Percentiles rank a stretch among this genome's conserved stretches.
Evolutionary conservation across 2,888 invertebrate genomes (phyloP).

Genomic region (Tanytarsus gracilentus): DNA sequence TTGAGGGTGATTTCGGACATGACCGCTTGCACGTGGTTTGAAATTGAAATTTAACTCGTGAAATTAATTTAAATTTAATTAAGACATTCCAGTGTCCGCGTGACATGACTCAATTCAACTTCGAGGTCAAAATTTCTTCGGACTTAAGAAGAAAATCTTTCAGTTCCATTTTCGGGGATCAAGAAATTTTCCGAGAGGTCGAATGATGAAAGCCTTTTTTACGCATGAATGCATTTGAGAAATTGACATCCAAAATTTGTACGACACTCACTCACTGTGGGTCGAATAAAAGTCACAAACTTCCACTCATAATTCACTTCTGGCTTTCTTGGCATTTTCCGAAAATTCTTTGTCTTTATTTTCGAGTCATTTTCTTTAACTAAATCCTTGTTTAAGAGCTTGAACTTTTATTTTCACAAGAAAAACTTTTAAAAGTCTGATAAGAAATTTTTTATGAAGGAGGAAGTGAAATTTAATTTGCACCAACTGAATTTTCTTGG

Average conservation of each 20-base stretch:
- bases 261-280: neutral
- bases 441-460: neutral
- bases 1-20: too few species aligned
- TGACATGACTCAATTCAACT: too few species aligned
- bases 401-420: neutral
- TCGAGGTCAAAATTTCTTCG: too few species aligned
- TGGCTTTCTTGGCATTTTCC: neutral
- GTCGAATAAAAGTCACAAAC: neutral
- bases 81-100: too few species aligned
- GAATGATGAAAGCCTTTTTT: conserved; percentile 6
- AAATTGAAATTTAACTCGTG: too few species aligned
- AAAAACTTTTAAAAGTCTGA: neutral
- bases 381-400: conserved; percentile 8
- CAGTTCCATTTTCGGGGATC: neutral
- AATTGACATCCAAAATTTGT: neutral
- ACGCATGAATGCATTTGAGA: neutral
- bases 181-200: neutral
- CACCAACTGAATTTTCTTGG: too few species aligned
- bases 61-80: too few species aligned
- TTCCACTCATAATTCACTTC: neutral
- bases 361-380: neutral
- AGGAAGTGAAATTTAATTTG: too few species aligned
- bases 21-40: too few species aligned
- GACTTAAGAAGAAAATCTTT: neutral
- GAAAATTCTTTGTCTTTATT: neutral